A percentile compares a stretch with the other conserved stretches of the same genome.
phyloP scores from a whole-genome alignment of 2,888 invertebrate genomes.

The Tetramorium bicarinatum region DNA sequence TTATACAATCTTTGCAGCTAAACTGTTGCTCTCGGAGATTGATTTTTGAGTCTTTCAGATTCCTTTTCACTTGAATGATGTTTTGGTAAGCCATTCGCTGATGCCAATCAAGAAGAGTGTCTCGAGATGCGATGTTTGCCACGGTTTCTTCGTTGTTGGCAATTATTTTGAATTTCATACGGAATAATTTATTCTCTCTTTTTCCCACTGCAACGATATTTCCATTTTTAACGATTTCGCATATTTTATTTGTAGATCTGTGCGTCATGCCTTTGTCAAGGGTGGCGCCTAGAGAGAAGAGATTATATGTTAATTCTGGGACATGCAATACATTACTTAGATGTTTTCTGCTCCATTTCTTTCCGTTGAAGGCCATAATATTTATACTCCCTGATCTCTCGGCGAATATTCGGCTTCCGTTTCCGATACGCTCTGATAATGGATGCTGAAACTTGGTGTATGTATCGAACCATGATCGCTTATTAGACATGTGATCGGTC shows the following conservation, averaged over 20 bases:
- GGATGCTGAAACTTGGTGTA: not conserved
- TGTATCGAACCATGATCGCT: not conserved
- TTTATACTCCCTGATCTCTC: slow-evolving; percentile 17
- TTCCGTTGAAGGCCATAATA: not conserved
- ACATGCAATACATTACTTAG: slow-evolving; percentile 31
- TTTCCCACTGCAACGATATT: slow-evolving; percentile 28
- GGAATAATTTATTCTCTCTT: not conserved
- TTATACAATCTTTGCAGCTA: slow-evolving; percentile 9
- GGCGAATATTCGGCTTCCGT: not conserved
- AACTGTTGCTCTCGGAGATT: not conserved
- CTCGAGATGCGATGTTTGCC: not conserved
- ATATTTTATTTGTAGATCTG: not conserved
- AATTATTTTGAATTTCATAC: slow-evolving; percentile 1
- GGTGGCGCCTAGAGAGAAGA: slow-evolving; percentile 24
- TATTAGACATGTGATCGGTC: slow-evolving; percentile 21
- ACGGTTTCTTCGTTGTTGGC: too few species aligned
- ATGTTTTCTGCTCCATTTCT: not conserved
- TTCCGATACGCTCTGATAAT: not conserved
- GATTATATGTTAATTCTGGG: slow-evolving; percentile 26
- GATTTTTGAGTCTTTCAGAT: not conserved
- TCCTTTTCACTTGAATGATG: not conserved
- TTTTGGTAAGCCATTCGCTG: slow-evolving; percentile 32
- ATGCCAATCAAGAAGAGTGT: not conserved
- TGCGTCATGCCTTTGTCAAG: slow-evolving; percentile 12
- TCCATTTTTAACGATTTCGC: not conserved